Evolutionary conservation across 1,140 invertebrate genomes (phyloP).

Genomic region (Papilio xuthus): DNA sequence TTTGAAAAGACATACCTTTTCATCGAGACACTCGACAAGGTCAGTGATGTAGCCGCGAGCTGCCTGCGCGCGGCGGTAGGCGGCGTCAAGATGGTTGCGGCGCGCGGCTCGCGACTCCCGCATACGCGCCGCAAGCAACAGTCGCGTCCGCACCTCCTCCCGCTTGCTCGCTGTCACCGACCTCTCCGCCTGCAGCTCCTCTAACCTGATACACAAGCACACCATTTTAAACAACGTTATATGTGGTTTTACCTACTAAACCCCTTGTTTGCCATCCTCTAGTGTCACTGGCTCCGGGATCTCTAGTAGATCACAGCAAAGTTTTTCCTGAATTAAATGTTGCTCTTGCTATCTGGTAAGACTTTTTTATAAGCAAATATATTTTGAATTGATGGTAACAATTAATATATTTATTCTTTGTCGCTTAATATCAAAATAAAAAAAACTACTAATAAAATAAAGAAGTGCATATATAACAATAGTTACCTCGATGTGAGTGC

Average conservation of each 20-base stretch:
- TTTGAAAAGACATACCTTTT: slow-evolving; percentile 84
- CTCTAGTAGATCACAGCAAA: no score
- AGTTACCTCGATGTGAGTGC: slow-evolving; percentile 56
- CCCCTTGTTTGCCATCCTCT: no score
- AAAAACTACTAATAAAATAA: no score
- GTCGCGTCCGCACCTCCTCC: slow-evolving; percentile 75
- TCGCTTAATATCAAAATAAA: no score
- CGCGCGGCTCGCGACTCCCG: slow-evolving; percentile 84
- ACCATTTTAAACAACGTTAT: no score
- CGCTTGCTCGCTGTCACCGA: slow-evolving; percentile 37
- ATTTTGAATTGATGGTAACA: no score
- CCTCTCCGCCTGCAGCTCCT: slow-evolving; percentile 54
- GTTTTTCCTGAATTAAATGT: no score
- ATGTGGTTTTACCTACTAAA: no score
- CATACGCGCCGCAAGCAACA: slow-evolving; percentile 84
- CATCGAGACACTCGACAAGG: slow-evolving; percentile 97
- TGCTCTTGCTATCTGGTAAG: no score
- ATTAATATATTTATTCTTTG: no score
- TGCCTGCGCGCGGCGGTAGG: slow-evolving; percentile 96
- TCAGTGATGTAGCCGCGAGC: slow-evolving; percentile 97
- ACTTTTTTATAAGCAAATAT: neutral
- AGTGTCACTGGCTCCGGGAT: no score
- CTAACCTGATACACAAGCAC: slow-evolving; percentile 47
- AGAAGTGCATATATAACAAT: neutral
- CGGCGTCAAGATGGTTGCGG: slow-evolving; percentile 84